phyloP scores from a whole-genome alignment of 2,113 vertebrate genomes.

The Hippocampus comes region DNA sequence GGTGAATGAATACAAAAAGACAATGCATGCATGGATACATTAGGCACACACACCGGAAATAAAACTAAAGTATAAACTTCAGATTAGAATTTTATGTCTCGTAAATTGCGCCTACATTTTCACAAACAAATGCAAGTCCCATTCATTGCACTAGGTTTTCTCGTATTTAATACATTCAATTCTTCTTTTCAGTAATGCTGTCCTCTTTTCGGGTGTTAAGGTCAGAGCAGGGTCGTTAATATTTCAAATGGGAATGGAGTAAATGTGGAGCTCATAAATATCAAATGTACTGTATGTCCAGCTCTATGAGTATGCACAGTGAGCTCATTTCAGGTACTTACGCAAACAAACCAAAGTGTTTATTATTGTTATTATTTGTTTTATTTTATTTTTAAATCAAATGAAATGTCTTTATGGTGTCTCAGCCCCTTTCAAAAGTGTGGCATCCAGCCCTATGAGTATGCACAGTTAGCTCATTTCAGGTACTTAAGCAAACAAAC shows the following conservation, averaged over 20 bases:
- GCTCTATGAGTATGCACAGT: constrained; percentile 5
- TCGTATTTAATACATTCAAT: background rate
- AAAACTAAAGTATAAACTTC: background rate
- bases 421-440: background rate
- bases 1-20: background rate
- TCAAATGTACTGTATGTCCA: constrained; percentile 22
- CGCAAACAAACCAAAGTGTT: no score
- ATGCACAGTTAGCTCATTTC: background rate
- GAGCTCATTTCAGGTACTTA: background rate
- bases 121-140: background rate
- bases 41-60: no score
- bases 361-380: background rate
- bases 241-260: constrained; percentile 58
- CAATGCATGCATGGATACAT: background rate
- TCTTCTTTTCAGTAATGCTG: constrained; percentile 13
- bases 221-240: constrained; percentile 38
- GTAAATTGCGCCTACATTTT: background rate
- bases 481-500: background rate
- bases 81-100: background rate
- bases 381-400: background rate
- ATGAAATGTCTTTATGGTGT: no score
- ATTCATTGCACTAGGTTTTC: background rate
- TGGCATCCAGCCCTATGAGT: background rate
- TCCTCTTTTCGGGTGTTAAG: constrained; percentile 7
- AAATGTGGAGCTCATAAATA: constrained; percentile 61